Evolutionary conservation across 2,888 invertebrate genomes (phyloP).

Genomic region (Campoletis raptor): DNA sequence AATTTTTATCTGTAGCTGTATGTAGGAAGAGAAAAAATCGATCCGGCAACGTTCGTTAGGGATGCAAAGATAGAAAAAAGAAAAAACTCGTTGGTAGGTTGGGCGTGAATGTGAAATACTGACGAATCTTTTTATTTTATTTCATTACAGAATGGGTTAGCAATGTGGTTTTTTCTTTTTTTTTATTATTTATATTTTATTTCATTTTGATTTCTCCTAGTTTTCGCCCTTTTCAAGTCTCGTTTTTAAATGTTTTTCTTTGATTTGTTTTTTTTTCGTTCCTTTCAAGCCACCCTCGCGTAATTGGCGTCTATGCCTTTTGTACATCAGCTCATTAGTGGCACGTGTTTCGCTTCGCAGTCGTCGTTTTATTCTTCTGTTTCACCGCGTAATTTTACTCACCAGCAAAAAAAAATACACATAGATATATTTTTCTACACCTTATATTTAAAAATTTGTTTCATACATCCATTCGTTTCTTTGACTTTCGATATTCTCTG

Average conservation of each 20-base stretch:
- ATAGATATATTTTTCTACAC: background rate
- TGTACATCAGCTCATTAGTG: slow-evolving; percentile 69
- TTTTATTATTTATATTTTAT: background rate
- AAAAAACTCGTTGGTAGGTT: background rate
- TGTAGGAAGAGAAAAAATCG: background rate
- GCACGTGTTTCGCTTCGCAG: slow-evolving; percentile 60
- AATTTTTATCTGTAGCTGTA: background rate
- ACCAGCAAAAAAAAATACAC: slow-evolving; percentile 20
- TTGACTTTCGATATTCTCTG: slow-evolving; percentile 1
- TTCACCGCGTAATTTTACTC: slow-evolving; percentile 34
- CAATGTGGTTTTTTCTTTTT: too few species aligned
- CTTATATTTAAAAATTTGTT: background rate
- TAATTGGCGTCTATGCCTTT: slow-evolving; percentile 68
- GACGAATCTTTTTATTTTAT: background rate
- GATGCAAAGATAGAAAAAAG: background rate
- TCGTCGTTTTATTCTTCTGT: slow-evolving; percentile 21
- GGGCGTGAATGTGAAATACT: background rate
- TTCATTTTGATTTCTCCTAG: background rate
- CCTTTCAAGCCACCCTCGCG: slow-evolving; percentile 17
- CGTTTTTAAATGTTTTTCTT: slow-evolving; percentile 9
- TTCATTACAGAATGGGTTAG: slow-evolving; percentile 21
- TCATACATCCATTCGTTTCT: background rate
- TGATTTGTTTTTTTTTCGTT: background rate
- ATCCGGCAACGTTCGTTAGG: background rate
- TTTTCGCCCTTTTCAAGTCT: background rate